Base-by-base conservation (phyloP, 2,888 invertebrate species). In the Parnassius mnemosyne region DNA sequence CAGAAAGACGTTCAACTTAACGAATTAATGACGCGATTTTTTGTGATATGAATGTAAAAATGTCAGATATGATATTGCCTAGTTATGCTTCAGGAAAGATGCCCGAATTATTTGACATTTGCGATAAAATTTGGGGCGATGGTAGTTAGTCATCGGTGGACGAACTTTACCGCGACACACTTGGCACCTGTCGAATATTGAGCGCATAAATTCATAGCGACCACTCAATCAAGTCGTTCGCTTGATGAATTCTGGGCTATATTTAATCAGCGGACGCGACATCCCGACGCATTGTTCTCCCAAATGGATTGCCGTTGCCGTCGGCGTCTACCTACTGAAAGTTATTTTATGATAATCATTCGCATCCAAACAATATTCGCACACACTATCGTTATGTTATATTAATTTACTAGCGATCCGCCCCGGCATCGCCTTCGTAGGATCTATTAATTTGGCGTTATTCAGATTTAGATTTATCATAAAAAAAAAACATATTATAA, bases 161-260 rank as follows among this genome's bases (percentile, higher is more conserved):
- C 89, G 89, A 87, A 86, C 89, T 83, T 83, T 83, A 77, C 82
- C 83, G 86, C 88, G 92, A 88, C 92, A 92, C 92, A 92, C 91
- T 92, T 92, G 92, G 92, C 92, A 92, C 90, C 87, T 89, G 89
- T 89, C 89, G 89, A 92, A 92, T 91, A 92, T 89, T 90, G 87
- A 83, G 84, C 86, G 86, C 88, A 90, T 90, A 90, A 90, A 91
- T 90, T 87, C 91, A 91, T 90, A 89, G 86, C 88, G 84, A 85
- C 84, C 77, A 81, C 76, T 79, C 85, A 84, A 87, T 86, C 87
- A 77, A 80, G 77, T 77, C 80, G 81, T 74, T 78, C 83, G 81
- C 84, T 82, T 89, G 87, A 90, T 87, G 87, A 84, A 89, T 87
- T 87, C 89, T 87, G 85, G 78, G 85, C 89, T 91, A 91, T 89